Percentiles rank a stretch among this genome's conserved stretches.
These are phyloP conservation scores for Cladorhizidae sp. DNA, from an alignment of 37 sponge, comb jelly and placozoan genomes.

Conservation along the genomic window DNA sequence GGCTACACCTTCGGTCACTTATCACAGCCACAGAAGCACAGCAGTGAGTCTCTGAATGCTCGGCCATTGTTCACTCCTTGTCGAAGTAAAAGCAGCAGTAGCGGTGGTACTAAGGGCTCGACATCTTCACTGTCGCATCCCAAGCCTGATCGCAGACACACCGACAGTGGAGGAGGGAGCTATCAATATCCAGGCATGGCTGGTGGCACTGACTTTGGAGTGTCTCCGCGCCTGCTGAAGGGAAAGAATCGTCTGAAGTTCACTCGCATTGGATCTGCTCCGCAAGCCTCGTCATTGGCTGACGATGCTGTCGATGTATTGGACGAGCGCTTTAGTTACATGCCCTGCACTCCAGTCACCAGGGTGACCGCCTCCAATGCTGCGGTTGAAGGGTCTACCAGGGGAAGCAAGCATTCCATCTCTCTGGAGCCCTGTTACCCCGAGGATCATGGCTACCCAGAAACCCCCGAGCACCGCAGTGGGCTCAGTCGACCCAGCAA, in stretches of 20 bases:
- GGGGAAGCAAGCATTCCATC: constrained; percentile 10
- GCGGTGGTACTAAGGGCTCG: background rate
- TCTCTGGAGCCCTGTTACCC: background rate
- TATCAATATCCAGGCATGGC: background rate
- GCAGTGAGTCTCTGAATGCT: constrained; percentile 57
- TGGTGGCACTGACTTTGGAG: background rate
- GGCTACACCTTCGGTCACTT: constrained; percentile 21
- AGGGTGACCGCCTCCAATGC: no score
- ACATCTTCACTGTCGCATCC: constrained; percentile 15
- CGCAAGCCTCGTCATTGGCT: constrained; percentile 12
- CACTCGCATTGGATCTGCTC: constrained; percentile 42
- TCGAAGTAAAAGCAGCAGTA: background rate
- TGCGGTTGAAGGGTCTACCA: background rate
- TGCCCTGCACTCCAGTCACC: constrained; percentile 3
- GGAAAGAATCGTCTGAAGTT: constrained; percentile 19
- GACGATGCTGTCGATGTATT: background rate
- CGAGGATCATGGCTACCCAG: background rate
- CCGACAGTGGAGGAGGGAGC: background rate
- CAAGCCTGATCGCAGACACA: background rate
- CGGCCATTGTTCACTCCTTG: background rate
- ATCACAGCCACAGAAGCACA: constrained; percentile 26
- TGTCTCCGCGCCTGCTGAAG: background rate
- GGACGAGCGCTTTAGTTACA: constrained; percentile 58
- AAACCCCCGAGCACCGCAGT: background rate
- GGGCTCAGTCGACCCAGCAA: background rate